Evolutionary conservation across 2,113 vertebrate genomes (phyloP).

Genomic region (Elephantulus edwardii): DNA sequence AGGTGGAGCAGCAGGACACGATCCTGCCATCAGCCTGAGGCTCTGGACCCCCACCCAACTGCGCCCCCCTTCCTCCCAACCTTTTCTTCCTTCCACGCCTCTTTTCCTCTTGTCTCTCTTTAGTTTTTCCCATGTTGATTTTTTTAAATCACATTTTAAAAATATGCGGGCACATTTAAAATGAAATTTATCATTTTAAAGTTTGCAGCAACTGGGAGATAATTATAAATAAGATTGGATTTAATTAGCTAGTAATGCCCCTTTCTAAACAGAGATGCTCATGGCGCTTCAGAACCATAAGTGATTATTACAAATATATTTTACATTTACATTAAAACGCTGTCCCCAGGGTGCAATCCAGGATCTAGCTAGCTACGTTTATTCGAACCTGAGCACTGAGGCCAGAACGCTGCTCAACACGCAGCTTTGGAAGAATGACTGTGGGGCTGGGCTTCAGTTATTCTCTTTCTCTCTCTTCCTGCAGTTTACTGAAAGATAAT

Average conservation of each 20-base stretch:
- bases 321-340: slow-evolving; percentile 22
- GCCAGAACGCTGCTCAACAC: neutral
- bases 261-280: slow-evolving; percentile 60
- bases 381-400: neutral
- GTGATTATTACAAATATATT: slow-evolving; percentile 44
- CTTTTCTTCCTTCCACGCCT: neutral
- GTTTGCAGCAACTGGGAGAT: neutral
- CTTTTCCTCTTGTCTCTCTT: neutral
- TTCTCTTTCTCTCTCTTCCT: neutral
- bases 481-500: neutral
- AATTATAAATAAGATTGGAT: slow-evolving; percentile 54
- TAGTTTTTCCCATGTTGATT: neutral
- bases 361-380: slow-evolving; percentile 3
- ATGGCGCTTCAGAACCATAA: neutral
- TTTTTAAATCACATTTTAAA: too few relatives aligned
- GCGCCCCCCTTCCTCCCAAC: neutral
- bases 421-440: neutral
- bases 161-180: slow-evolving; percentile 37
- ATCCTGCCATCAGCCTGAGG: too few relatives aligned
- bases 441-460: neutral
- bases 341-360: slow-evolving; percentile 1
- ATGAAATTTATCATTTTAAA: slow-evolving; percentile 51
- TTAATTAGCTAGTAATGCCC: slow-evolving; percentile 65
- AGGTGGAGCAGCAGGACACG: too few relatives aligned
- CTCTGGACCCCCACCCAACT: too few relatives aligned